phyloP scores from a whole-genome alignment of 2,888 invertebrate species.

The Drosophila neonasuta region DNA sequence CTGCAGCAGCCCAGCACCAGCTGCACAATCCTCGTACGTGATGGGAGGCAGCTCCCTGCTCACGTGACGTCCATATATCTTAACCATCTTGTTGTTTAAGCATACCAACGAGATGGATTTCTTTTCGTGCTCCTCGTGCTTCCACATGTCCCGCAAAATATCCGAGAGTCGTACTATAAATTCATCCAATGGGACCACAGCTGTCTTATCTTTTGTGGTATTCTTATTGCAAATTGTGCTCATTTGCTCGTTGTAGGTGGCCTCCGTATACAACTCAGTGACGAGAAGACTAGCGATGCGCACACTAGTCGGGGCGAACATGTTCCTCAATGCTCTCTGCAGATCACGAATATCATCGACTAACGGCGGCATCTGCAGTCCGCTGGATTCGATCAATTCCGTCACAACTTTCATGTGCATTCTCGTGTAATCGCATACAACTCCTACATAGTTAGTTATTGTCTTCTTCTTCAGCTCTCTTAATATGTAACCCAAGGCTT shows the following conservation, averaged over 20 bases:
- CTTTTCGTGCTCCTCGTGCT: constrained; percentile 34
- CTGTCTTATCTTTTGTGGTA: constrained; percentile 35
- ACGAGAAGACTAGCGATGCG: constrained; percentile 34
- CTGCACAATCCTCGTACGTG: constrained; percentile 45
- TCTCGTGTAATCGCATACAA: constrained; percentile 34
- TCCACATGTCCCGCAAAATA: constrained; percentile 43
- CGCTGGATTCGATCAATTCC: constrained; percentile 20
- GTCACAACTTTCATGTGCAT: constrained; percentile 26
- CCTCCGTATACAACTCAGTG: constrained; percentile 10
- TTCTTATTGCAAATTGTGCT: constrained; percentile 31
- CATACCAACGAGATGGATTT: constrained; percentile 35
- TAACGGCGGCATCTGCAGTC: constrained; percentile 20
- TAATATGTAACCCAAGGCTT: constrained; percentile 34
- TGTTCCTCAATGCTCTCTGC: constrained; percentile 30
- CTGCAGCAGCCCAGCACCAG: constrained; percentile 45
- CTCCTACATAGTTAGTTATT: constrained; percentile 34
- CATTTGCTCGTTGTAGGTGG: constrained; percentile 37
- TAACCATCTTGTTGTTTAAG: constrained; percentile 28
- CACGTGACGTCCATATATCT: constrained; percentile 31
- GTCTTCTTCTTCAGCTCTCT: constrained; percentile 15
- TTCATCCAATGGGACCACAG: constrained; percentile 30
- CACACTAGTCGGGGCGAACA: constrained; percentile 42
- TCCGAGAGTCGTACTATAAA: constrained; percentile 39
- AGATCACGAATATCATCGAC: constrained; percentile 33
- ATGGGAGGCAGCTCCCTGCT: constrained; percentile 44